Conservation (phyloP, 2,888 invertebrate species). For the Pheosia tremula region DNA sequence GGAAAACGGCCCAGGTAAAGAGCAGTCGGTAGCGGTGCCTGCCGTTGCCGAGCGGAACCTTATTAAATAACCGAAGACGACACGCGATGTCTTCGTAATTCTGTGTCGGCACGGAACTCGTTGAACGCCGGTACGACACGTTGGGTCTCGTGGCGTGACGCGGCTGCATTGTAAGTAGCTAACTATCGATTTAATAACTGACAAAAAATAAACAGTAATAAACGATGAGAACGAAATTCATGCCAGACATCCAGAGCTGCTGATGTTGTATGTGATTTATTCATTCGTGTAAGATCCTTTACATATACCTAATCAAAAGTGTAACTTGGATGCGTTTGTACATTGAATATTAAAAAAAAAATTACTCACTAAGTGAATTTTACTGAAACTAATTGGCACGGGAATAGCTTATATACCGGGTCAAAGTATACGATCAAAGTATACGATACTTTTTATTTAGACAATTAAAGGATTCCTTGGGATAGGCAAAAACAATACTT, state of each 20-base stretch:
- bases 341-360: no score
- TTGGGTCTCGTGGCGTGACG: constrained; percentile 38
- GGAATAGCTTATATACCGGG: no score
- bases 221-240: background rate
- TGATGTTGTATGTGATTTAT: background rate
- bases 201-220: constrained; percentile 17
- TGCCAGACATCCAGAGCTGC: background rate
- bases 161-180: constrained; percentile 41
- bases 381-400: no score
- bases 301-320: no score
- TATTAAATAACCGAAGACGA: constrained; percentile 67
- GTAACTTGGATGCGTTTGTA: no score
- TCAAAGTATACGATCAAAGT: no score
- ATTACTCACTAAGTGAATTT: no score
- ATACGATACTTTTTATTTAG: no score
- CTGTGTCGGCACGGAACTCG: constrained; percentile 53
- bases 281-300: background rate
- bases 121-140: constrained; percentile 30
- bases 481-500: no score
- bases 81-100: constrained; percentile 69
- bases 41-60: constrained; percentile 40
- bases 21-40: constrained; percentile 44
- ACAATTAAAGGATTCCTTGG: no score
- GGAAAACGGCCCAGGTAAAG: constrained; percentile 17
- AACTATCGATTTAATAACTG: constrained; percentile 39